Percentiles rank a stretch among this genome's conserved stretches.
These are phyloP conservation scores for Cynopterus sphinx DNA, from an alignment of 2,797 vertebrate species.

Conservation along the genomic window DNA sequence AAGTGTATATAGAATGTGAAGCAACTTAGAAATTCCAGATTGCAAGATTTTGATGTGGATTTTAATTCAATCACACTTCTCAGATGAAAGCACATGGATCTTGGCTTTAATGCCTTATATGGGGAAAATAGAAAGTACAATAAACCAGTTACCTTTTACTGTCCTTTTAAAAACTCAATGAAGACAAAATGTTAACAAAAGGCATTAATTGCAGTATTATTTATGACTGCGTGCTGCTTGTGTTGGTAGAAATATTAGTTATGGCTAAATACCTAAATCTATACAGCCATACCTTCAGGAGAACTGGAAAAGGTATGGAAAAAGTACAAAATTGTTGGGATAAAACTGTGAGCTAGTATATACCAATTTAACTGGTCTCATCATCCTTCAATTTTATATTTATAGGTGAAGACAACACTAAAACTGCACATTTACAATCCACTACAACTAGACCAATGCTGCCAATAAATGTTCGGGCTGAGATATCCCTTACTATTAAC, in stretches of 20 bases:
- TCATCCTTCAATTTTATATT: background rate
- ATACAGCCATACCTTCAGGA: background rate
- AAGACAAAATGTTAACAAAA: background rate
- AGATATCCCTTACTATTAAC: rapidly evolving
- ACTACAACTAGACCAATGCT: rapidly evolving
- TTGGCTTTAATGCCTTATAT: background rate
- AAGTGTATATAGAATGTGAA: background rate
- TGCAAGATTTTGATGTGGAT: background rate
- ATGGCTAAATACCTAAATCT: background rate
- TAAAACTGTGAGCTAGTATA: no score
- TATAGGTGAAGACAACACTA: rapidly evolving
- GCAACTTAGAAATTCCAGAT: background rate
- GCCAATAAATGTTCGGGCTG: rapidly evolving
- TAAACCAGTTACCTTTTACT: background rate
- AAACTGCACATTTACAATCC: rapidly evolving
- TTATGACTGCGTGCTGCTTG: background rate
- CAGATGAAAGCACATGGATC: background rate
- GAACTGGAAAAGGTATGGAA: rapidly evolving
- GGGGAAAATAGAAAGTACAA: background rate
- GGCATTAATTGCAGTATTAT: no score
- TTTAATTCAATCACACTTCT: background rate
- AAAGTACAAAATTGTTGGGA: background rate
- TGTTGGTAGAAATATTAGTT: background rate
- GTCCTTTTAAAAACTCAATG: background rate
- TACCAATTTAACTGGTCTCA: background rate